Base-by-base conservation (phyloP, 1,140 invertebrate genomes). In the Riptortus pedestris region DNA sequence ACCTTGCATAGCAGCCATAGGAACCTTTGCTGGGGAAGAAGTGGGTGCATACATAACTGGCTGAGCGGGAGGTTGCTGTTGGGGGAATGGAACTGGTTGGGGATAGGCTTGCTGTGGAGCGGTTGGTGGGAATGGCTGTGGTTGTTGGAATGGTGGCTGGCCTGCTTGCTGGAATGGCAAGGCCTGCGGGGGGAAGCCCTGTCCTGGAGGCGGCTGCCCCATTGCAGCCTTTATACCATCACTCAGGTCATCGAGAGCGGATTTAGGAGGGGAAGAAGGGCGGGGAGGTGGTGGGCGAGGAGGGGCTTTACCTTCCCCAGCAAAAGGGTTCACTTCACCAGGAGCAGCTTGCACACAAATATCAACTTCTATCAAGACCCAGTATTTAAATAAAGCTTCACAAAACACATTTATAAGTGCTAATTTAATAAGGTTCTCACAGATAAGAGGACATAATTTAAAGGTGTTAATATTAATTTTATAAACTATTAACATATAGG, bases 171-270 rank as follows among this genome's bases (percentile, higher is more conserved):
- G 51, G 3, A 38, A 66, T 64, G 27, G 67, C 68, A 27, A 64
- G 67, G 55, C 47, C 11, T 31, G 47, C 16, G 27, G 66, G 5
- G 31, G 31, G 31, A 38, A 38, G 31, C 5, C 14, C 22, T 29
- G 38, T 20, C 26, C 57, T 28, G 26, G 67, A 22, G 47, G 59
- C 2, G 67, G 65, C 45, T 81, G 81, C 68, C 82, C 82, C 70
- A 85, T 77, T 57, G 83, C 83, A 78, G 83, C 81, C 18, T 81
- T 75, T 72, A 86, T 85, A 65, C 79, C 82, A 71, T 85, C 83
- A 71, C 86, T 84, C 43, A 86, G 75, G 71, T 87, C 84, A 69
- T 86, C 84, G 70, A 86, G 81, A 22, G 83, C 84, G 69, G 79
- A 83, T 71, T 83, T 84, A 57, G 63, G 67, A 74, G 69, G 73